Evolutionary conservation across 1,140 invertebrate genomes (phyloP).

Genomic region (Micrasema minimum): DNA sequence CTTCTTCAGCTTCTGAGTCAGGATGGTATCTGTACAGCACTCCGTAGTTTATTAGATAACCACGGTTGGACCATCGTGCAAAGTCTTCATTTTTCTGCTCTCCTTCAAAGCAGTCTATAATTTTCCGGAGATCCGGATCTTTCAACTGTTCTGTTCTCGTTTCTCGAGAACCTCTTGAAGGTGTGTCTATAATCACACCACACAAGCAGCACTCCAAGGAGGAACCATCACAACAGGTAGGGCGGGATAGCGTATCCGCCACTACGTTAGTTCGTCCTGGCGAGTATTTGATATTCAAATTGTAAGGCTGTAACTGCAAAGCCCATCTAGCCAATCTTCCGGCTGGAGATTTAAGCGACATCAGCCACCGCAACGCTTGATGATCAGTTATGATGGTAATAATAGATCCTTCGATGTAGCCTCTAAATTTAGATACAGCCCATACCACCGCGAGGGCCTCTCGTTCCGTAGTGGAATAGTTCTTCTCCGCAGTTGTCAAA

Average conservation of each 20-base stretch:
- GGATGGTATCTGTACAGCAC: too few species aligned
- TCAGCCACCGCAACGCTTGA: conserved; percentile 64
- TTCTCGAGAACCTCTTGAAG: not conserved
- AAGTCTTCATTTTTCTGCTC: not conserved
- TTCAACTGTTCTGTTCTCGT: not conserved
- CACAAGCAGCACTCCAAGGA: not conserved
- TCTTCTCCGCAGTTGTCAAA: conserved; percentile 60
- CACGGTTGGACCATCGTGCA: not conserved
- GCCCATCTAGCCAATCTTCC: conserved; percentile 63
- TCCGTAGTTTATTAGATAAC: too few species aligned
- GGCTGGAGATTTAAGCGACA: conserved; percentile 59
- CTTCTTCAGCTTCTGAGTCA: not conserved
- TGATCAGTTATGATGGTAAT: conserved; percentile 61
- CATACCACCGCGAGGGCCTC: conserved; percentile 66
- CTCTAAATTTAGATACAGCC: too few species aligned
- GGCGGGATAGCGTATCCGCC: conserved; percentile 55
- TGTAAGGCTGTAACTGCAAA: conserved; percentile 59
- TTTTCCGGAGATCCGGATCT: not conserved
- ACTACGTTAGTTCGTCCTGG: conserved; percentile 55
- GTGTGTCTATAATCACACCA: not conserved
- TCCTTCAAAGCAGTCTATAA: not conserved
- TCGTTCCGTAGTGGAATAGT: conserved; percentile 62
- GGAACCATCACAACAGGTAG: conserved; percentile 2
- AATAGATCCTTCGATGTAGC: conserved; percentile 57
- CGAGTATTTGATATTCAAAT: conserved; percentile 55